phyloP scores from a whole-genome alignment of 1,140 invertebrate genomes.

The Teleopsis dalmanni region DNA sequence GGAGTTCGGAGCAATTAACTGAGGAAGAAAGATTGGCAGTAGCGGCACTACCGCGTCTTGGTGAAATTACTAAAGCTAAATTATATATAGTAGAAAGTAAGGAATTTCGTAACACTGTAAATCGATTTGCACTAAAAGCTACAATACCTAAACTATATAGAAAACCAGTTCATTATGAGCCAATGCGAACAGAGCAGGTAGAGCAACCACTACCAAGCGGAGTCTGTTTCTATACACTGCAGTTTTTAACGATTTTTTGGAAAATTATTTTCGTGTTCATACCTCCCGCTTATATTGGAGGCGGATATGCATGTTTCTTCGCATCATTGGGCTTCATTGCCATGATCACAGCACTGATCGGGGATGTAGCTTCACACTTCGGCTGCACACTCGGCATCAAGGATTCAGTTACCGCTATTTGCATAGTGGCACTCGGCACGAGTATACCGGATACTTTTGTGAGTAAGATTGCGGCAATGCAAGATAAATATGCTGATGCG shows the following conservation, averaged over 20 bases:
- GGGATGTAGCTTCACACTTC: conserved; percentile 77
- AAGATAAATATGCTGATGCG: conserved; percentile 84
- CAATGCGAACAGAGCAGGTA: no score
- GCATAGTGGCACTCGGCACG: conserved; percentile 77
- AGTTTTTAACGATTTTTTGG: conserved; percentile 30
- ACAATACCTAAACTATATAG: no score
- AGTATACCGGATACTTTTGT: conserved; percentile 87
- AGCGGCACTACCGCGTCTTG: no score
- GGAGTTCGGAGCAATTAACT: no score
- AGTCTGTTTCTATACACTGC: not conserved
- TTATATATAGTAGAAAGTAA: no score
- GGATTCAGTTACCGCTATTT: conserved; percentile 80
- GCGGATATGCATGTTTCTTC: conserved; percentile 74
- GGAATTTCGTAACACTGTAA: no score
- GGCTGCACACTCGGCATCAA: conserved; percentile 78
- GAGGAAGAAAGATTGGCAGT: no score
- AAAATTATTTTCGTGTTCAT: conserved; percentile 84
- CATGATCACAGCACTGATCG: conserved; percentile 74
- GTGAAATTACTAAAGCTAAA: no score
- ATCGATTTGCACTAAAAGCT: no score
- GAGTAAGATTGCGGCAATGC: conserved; percentile 80
- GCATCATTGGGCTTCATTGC: conserved; percentile 74
- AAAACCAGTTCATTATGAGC: no score
- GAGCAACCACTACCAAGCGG: no score
- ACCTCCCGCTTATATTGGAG: no score